Evolutionary conservation across 2,113 vertebrate species (phyloP).

Genomic region (Corythornis vintsioides): DNA sequence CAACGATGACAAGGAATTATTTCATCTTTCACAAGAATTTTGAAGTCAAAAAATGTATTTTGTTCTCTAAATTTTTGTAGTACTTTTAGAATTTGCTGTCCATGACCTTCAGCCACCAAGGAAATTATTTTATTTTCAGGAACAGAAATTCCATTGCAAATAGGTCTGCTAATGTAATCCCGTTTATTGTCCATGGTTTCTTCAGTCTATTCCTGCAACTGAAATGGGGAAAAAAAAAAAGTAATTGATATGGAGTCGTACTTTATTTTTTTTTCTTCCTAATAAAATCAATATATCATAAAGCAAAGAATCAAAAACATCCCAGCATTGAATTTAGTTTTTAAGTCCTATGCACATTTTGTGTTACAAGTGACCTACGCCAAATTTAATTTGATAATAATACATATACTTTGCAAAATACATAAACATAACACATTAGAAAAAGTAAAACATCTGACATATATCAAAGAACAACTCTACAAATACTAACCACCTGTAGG

Average conservation of each 20-base stretch:
- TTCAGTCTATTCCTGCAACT: conserved; percentile 63
- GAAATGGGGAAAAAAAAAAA: conserved; percentile 55
- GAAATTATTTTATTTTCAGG: conserved; percentile 79
- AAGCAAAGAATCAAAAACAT: neutral
- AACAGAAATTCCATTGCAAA: conserved; percentile 78
- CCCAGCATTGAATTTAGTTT: neutral
- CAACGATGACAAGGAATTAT: conserved; percentile 92
- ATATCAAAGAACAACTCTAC: neutral
- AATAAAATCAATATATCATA: neutral
- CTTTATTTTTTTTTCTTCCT: too few species aligned
- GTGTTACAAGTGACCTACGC: neutral
- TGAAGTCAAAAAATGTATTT: conserved; percentile 91
- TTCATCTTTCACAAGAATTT: conserved; percentile 86
- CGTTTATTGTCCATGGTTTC: conserved; percentile 76
- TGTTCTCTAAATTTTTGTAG: conserved; percentile 89
- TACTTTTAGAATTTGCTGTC: conserved; percentile 87
- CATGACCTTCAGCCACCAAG: conserved; percentile 87
- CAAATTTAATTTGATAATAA: neutral
- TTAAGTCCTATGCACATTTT: neutral
- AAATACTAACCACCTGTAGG: conserved; percentile 26
- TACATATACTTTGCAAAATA: neutral
- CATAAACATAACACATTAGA: neutral
- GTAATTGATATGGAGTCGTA: neutral
- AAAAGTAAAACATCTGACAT: neutral
- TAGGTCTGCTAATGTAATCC: conserved; percentile 63